Base-by-base conservation (phyloP, 1,140 invertebrate genomes). In the Coptotermes formosanus region DNA sequence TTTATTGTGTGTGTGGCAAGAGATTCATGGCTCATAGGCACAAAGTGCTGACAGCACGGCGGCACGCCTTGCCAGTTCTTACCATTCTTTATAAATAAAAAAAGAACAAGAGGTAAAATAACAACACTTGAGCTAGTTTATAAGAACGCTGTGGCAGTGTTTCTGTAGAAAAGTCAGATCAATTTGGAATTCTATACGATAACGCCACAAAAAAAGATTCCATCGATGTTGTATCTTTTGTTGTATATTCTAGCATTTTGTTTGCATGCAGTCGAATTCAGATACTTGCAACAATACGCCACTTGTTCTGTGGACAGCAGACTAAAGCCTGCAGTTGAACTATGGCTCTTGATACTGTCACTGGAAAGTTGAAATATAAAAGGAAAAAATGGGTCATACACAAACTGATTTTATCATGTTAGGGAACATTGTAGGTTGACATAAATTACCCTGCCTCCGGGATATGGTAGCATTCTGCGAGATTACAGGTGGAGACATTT, bases 191-290 rank as follows among this genome's bases (percentile, higher is more conserved):
- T 75, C 64, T n/a, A 30, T 75, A 75, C 64, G 64, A 75, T 75
- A 75, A 75, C 64, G 64, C n/a, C 64, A n/a, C 8, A 30, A 2
- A 30, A 30, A 75, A 75, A 14, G 11, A 7, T 30, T 14, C 0
- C 64, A 75, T 75, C n/a, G 6, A 75, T 75, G 64, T 30, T 75
- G 16, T n/a, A 30, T 75, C 64, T 75, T 75, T 75, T 75, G 64
- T 75, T 75, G 64, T 75, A 75, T 75, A n/a, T 75, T 75, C 25
- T 75, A 25, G 64, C n/a, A 75, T 75, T 75, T 30, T 75, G 64
- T 75, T 75, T 11, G 25, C 64, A 30, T 75, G 64, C 64, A 75
- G n/a, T 75, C 64, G 64, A 75, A 75, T 75, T 75, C 64, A 30
- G n/a, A 75, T 75, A 30, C 64, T 75, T 2, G n/a, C n/a, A 75